A percentile compares a stretch with the other conserved stretches of the same genome.
Conservation (phyloP, 2,888 invertebrate genomes). For the Nomada goodeniana region DNA sequence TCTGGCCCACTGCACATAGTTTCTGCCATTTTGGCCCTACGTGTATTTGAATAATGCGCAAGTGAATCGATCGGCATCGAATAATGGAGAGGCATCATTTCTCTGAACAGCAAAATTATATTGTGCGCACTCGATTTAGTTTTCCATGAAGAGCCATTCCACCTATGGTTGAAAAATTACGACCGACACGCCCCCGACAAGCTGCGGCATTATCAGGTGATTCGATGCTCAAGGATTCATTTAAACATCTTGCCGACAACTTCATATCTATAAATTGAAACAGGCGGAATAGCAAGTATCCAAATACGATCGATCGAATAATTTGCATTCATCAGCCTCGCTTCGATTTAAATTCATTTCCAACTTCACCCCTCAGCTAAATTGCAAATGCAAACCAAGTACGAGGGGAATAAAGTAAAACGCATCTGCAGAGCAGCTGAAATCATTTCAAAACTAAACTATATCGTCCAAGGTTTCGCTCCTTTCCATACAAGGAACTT, state of each 20-base stretch:
- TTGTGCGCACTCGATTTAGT: neutral
- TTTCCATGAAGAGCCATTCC: neutral
- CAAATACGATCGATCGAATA: too few species aligned
- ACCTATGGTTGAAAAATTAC: neutral
- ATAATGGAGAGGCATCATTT: too few species aligned
- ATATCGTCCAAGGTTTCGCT: neutral
- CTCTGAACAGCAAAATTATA: neutral
- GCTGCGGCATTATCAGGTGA: neutral
- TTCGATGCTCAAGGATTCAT: neutral
- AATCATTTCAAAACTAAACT: conserved; percentile 4
- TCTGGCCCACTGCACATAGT: too few species aligned
- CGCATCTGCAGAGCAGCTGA: neutral
- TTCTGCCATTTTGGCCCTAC: too few species aligned
- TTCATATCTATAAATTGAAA: too few species aligned
- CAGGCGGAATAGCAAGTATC: too few species aligned
- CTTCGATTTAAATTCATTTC: neutral
- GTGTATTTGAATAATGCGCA: too few species aligned
- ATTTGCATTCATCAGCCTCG: neutral
- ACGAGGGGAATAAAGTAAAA: neutral
- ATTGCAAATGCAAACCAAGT: neutral
- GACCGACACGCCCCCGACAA: neutral
- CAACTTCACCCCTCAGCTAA: neutral
- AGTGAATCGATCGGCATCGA: too few species aligned
- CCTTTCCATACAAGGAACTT: conserved; percentile 5
- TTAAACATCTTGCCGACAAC: too few species aligned